Base-by-base conservation (phyloP, 2,113 vertebrate genomes). In the Ovis canadensis region DNA sequence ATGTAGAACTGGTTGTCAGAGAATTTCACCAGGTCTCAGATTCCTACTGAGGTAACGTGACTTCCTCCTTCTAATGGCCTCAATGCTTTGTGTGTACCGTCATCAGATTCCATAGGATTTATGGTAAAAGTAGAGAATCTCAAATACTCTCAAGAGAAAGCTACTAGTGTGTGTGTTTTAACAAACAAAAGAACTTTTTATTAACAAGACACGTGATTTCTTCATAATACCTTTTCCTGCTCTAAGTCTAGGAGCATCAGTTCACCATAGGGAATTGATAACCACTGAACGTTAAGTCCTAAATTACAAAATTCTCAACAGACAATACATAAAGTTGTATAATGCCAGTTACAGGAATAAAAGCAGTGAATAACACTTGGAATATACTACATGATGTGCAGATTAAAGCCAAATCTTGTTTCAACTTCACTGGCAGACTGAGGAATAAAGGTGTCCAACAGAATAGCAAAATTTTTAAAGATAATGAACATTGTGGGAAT, bases 221-320 rank as follows among this genome's bases (percentile, higher is more conserved):
- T 87, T 95, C 40, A 59, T 55, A 27, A 92, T 80, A 3, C 14
- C 27, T 67, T 91, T 84, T 64, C 13, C 16, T 55, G 0, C 55
- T 71, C 84, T 89, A 57, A 81, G 10, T 62, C 16, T 93, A 21
- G 36, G 31, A 89, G 21, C 14, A 57, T 52, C n/a, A 45, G 1
- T 82, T n/a, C 8, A 88, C 33, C 27, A 89, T 6, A 54, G 16
- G 3, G 2, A 5, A 93, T 14, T 33, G 7, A 93, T 16, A 29
- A 25, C 8, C 23, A 33, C 14, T 92, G 16, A 92, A 10, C 74
- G 93, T 16, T 78, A 85, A 36, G 9, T 95, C 17, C 36, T 71
- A 91, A 96, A 54, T 91, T 23, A 92, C 43, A 82, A 83, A 87
- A 89, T 96, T 78, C 60, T 96, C 48, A 88, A 67, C 4, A 67